phyloP scores from a whole-genome alignment of 2,888 invertebrate genomes.

The Crematogaster levior region DNA sequence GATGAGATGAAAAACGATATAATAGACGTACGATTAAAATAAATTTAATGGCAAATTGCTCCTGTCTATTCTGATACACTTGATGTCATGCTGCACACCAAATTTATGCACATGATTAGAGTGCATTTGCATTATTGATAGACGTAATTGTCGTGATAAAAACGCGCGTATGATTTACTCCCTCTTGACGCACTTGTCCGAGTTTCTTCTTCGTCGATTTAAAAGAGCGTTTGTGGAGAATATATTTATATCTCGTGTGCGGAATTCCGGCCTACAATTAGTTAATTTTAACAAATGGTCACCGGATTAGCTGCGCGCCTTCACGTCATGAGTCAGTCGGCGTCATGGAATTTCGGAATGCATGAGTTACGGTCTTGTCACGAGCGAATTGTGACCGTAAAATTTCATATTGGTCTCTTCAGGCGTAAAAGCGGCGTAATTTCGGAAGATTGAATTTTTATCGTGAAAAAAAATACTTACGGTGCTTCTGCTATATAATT shows the following conservation, averaged over 20 bases:
- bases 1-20: not conserved
- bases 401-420: not conserved
- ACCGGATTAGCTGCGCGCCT: slow-evolving; percentile 8
- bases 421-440: slow-evolving; percentile 17
- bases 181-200: not conserved
- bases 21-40: not conserved
- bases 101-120: not conserved
- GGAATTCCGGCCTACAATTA: slow-evolving; percentile 21
- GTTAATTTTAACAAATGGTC: slow-evolving; percentile 41
- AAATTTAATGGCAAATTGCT: slow-evolving; percentile 1
- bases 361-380: slow-evolving; percentile 14
- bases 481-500: not conserved
- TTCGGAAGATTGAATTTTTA: not conserved
- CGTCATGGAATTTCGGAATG: slow-evolving; percentile 26
- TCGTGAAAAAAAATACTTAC: not conserved
- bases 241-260: not conserved
- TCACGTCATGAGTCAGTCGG: slow-evolving; percentile 17
- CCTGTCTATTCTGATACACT: not conserved
- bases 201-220: not conserved
- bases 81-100: not conserved
- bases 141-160: not conserved
- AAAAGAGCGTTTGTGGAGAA: not conserved
- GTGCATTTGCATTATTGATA: slow-evolving; percentile 19
- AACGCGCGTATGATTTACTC: slow-evolving; percentile 14
- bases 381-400: slow-evolving; percentile 6